Base-by-base conservation (phyloP, 1,140 invertebrate species). In the Drosophila pseudoobscura region DNA sequence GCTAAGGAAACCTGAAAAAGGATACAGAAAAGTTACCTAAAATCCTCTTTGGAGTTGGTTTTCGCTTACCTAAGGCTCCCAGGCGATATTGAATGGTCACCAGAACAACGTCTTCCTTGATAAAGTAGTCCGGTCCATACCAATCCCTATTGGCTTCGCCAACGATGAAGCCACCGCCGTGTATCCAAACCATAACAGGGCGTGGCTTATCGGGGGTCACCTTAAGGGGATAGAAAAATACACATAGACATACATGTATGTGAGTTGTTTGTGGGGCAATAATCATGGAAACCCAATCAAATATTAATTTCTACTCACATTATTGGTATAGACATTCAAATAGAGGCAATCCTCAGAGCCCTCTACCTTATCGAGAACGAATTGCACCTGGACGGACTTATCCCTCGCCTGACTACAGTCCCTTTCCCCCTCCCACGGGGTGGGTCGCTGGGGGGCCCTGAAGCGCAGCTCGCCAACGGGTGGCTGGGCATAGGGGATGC, bases 301-400 rank as follows among this genome's bases (percentile, higher is more conserved):
- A 46, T 39, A 24, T 4, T 11, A 29, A 31, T 31, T 9, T 20
- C 3, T 90, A 95, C 93, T 49, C 94, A 91, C 89, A 94, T 95
- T 77, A 94, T 94, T 22, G 93, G 93, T 87, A 53, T 94, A 96
- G 13, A 96, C 93, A 61, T 95, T 95, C 1, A 96, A 76, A 58
- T 94, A 94, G 1, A 96, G 92, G 76, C 95, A 96, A 78, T 96
- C 95, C 89, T 96, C 96, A 6, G 92, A 88, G n/a, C 93, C 93
- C 35, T 90, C 77, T 43, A 90, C 59, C 53, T 77, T 79, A 17
- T 85, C 79, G 1, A 54, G 49, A 1, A 90, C 59, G 35, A 89
- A 82, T 8, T 88, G 65, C 75, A 90, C 77, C 63, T 92, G 93
- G 7, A 89, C 71, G 52, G 92, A 90, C 22, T 70, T 80, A 8